Conservation (phyloP, 2,888 invertebrate genomes). For the Apotomis betuletana region DNA sequence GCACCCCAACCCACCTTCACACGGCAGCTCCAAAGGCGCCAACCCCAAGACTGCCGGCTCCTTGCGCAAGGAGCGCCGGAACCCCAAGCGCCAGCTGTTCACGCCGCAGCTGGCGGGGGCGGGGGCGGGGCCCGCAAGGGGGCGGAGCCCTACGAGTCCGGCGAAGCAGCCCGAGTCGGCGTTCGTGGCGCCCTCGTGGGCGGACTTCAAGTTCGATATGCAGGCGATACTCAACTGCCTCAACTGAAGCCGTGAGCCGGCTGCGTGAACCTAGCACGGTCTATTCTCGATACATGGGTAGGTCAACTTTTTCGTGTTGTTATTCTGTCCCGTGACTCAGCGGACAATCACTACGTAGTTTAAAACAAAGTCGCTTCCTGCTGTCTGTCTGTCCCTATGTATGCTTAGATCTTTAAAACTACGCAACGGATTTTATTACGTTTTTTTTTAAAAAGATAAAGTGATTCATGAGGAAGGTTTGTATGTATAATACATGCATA, state of each 20-base stretch:
- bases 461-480: too few relatives aligned
- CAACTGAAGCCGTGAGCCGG: slow-evolving; percentile 53
- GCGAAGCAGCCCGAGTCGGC: slow-evolving; percentile 61
- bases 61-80: slow-evolving; percentile 69
- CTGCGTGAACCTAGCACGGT: too few relatives aligned
- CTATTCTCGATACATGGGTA: too few relatives aligned
- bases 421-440: too few relatives aligned
- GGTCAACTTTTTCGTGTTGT: too few relatives aligned
- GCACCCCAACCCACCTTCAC: slow-evolving; percentile 48
- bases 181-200: slow-evolving; percentile 86
- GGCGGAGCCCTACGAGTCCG: slow-evolving; percentile 49
- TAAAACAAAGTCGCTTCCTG: too few relatives aligned
- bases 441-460: too few relatives aligned
- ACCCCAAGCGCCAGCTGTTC: slow-evolving; percentile 84
- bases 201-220: slow-evolving; percentile 86
- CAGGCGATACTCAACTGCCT: slow-evolving; percentile 80
- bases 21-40: slow-evolving; percentile 35
- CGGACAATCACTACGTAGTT: too few relatives aligned
- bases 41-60: slow-evolving; percentile 54
- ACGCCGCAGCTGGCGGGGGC: slow-evolving; percentile 72
- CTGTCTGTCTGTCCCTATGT: too few relatives aligned
- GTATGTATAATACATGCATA: too few relatives aligned
- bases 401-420: too few relatives aligned
- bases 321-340: too few relatives aligned
- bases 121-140: slow-evolving; percentile 54